phyloP scores from a whole-genome alignment of 2,888 invertebrate species.

The Tetranychus piercei region DNA sequence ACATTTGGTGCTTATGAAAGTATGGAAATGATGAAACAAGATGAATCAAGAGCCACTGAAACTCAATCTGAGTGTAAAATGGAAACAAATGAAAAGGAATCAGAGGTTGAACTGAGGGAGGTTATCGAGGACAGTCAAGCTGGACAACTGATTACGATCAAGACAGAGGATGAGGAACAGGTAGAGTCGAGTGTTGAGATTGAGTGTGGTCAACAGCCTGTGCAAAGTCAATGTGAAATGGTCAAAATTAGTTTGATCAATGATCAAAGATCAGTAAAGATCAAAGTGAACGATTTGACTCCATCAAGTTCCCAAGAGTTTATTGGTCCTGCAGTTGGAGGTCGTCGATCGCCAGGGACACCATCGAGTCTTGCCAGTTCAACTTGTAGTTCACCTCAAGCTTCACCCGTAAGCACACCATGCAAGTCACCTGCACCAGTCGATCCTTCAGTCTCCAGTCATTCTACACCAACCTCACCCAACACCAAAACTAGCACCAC shows the following conservation, averaged over 20 bases:
- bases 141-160: no score
- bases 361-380: slow-evolving; percentile 1
- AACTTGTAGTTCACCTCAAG: background rate
- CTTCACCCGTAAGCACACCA: background rate
- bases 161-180: no score
- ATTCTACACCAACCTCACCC: background rate
- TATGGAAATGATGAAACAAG: no score
- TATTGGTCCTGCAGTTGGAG: slow-evolving; percentile 17
- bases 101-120: no score
- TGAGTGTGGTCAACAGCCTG: no score
- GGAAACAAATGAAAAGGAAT: no score
- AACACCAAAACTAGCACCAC: background rate
- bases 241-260: no score
- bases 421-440: slow-evolving; percentile 9
- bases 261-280: slow-evolving; percentile 21
- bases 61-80: no score
- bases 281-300: slow-evolving; percentile 26
- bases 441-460: slow-evolving; percentile 17
- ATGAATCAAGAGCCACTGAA: no score
- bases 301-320: slow-evolving; percentile 25
- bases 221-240: no score
- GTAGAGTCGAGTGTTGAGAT: no score
- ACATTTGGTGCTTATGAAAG: background rate
- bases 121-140: no score
- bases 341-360: background rate